A percentile compares a stretch with the other conserved stretches of the same genome.
Conservation (phyloP, 1,140 invertebrate species). For the Laupala kohalensis region DNA sequence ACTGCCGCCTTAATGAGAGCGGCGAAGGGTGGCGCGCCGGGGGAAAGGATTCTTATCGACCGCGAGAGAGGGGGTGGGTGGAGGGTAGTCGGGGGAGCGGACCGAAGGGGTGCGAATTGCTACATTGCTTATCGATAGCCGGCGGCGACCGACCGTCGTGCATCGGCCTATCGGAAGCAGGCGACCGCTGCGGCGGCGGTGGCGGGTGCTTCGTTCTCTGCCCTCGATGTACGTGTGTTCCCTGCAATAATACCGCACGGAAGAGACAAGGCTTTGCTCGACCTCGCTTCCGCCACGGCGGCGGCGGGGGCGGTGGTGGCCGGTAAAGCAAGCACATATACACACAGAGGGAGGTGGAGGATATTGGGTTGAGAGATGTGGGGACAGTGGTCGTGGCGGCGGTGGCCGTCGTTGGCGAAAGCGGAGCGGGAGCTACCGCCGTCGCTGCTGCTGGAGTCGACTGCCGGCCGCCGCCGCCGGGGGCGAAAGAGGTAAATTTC, state of each 20-base stretch:
- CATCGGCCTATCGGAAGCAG: not conserved
- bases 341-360: not conserved
- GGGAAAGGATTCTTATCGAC: not conserved
- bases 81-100: not conserved
- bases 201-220: no score
- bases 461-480: no score
- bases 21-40: not conserved
- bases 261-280: not conserved
- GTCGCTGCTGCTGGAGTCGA: no score
- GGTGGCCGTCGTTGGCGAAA: no score
- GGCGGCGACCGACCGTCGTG: no score
- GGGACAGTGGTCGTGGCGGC: no score
- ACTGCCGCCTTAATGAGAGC: not conserved
- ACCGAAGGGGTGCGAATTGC: not conserved
- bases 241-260: not conserved
- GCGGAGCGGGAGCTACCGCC: no score
- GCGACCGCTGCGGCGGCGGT: no score
- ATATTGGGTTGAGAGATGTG: not conserved
- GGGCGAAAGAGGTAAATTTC: not conserved
- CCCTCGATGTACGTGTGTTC: not conserved
- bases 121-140: not conserved
- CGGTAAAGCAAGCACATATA: not conserved
- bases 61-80: not conserved
- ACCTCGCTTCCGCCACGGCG: not conserved
- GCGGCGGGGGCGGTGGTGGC: no score